Percentiles rank a stretch among this genome's conserved stretches.
Evolutionary conservation across 2,888 invertebrate species (phyloP).

Genomic region (Lampropteryx suffumata): DNA sequence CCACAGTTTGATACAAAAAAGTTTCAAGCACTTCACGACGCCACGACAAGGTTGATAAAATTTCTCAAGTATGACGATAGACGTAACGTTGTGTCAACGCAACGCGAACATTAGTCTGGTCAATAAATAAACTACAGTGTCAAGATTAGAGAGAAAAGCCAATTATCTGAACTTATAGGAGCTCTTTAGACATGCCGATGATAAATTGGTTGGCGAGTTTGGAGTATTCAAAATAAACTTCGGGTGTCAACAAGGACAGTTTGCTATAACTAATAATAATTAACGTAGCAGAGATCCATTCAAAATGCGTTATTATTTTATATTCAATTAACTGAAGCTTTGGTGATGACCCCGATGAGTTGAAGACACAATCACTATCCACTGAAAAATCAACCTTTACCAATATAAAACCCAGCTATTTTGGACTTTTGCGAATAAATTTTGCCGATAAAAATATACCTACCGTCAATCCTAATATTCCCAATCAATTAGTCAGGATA

Average conservation of each 20-base stretch:
- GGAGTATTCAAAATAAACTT: constrained; percentile 24
- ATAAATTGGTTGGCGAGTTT: constrained; percentile 29
- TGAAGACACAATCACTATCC: no score
- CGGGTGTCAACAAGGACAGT: constrained; percentile 3
- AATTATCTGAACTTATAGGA: constrained; percentile 52
- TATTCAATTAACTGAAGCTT: no score
- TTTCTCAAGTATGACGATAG: constrained; percentile 18
- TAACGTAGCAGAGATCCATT: no score
- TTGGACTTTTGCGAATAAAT: neutral
- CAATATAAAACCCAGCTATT: no score
- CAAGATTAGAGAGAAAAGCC: constrained; percentile 42
- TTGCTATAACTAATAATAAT: neutral
- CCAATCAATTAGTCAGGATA: constrained; percentile 32
- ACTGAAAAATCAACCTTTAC: no score
- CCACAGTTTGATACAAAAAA: constrained; percentile 37
- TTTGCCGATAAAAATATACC: constrained; percentile 19
- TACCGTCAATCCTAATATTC: constrained; percentile 31
- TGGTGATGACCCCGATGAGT: no score
- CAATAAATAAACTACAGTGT: constrained; percentile 26
- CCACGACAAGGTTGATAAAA: constrained; percentile 27
- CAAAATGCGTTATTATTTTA: no score
- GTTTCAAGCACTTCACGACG: constrained; percentile 29
- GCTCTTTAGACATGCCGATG: constrained; percentile 31
- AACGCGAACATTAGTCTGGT: constrained; percentile 22
- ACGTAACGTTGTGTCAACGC: constrained; percentile 18